These are phyloP conservation scores for Tetropium fuscum DNA, from an alignment of 2,888 invertebrate genomes.

Conservation along the genomic window DNA sequence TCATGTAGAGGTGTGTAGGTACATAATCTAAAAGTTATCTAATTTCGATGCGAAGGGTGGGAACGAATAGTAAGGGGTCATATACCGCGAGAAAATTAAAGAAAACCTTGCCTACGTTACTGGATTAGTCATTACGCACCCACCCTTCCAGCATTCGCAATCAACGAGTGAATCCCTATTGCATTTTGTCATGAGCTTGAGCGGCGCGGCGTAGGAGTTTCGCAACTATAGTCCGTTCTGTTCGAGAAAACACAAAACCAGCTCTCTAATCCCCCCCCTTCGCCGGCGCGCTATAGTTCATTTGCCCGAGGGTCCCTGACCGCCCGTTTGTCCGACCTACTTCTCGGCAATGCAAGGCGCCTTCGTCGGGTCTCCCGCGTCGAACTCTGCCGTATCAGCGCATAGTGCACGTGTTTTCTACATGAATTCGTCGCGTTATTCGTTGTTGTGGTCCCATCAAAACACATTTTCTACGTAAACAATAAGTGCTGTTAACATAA, in stretches of 20 bases:
- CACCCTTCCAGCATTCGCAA: conserved; percentile 15
- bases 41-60: too few relatives aligned
- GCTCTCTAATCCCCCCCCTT: conserved; percentile 15
- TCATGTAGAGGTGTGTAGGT: too few relatives aligned
- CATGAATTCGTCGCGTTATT: conserved; percentile 32
- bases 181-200: conserved; percentile 5
- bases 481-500: conserved; percentile 13
- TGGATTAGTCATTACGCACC: neutral
- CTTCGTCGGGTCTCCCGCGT: conserved; percentile 40
- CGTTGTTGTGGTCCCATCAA: conserved; percentile 15
- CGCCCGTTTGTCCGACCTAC: conserved; percentile 51
- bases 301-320: conserved; percentile 58
- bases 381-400: conserved; percentile 34
- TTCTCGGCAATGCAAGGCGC: conserved; percentile 47
- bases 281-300: conserved; percentile 49
- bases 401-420: conserved; percentile 43
- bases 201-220: conserved; percentile 20
- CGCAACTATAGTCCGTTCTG: conserved; percentile 21
- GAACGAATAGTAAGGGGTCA: too few relatives aligned
- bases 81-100: too few relatives aligned
- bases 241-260: conserved; percentile 6
- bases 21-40: neutral
- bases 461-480: conserved; percentile 7
- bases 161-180: conserved; percentile 16
- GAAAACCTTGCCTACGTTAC: too few relatives aligned